Evolutionary conservation across 2,797 vertebrate species (phyloP).

Genomic region (Paguma larvata): DNA sequence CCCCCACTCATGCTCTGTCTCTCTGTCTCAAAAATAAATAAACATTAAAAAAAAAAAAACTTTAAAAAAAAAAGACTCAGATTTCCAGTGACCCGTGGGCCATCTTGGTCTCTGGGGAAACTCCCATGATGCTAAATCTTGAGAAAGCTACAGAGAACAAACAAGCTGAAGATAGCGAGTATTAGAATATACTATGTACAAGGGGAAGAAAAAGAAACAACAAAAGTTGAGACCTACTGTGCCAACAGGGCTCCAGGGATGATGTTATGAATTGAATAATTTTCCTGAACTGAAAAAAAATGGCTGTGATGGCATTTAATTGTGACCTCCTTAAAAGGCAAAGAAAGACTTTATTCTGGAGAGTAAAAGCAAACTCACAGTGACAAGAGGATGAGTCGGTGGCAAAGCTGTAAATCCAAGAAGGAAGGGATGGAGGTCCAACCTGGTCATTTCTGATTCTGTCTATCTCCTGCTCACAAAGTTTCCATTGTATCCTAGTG

Average conservation of each 20-base stretch:
- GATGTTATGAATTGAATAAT: not conserved
- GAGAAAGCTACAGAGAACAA: not conserved
- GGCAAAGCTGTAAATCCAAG: not conserved
- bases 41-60: no score
- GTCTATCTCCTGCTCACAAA: not conserved
- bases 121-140: not conserved
- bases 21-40: no score
- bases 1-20: no score
- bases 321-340: not conserved
- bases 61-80: no score
- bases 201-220: not conserved
- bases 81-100: not conserved
- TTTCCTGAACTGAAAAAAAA: not conserved
- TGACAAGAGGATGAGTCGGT: not conserved
- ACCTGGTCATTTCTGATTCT: not conserved
- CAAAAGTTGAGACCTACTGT: not conserved
- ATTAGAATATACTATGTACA: not conserved
- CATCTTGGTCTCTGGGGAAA: no score
- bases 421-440: not conserved
- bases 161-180: not conserved
- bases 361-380: not conserved
- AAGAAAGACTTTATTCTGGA: not conserved
- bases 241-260: not conserved
- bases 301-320: not conserved
- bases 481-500: not conserved